phyloP scores from a whole-genome alignment of 2,888 invertebrate genomes.

The Teleiodes luculella region DNA sequence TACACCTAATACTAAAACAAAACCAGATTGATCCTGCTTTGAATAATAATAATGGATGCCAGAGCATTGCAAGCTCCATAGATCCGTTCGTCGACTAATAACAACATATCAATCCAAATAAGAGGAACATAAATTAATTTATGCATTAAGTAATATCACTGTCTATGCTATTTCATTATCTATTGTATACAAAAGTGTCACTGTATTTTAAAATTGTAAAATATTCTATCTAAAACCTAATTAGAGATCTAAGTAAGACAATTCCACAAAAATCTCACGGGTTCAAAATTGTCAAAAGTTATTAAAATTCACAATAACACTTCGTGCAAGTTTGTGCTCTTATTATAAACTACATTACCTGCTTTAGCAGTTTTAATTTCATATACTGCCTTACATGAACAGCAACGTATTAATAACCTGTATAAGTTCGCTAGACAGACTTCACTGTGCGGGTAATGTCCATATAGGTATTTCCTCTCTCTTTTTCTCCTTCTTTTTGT shows the following conservation, averaged over 20 bases:
- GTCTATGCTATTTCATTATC: no score
- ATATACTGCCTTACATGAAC: not conserved
- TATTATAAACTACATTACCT: not conserved
- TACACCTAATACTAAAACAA: no score
- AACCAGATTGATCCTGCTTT: no score
- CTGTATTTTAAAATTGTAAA: no score
- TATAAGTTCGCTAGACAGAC: constrained; percentile 5
- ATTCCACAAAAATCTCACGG: not conserved
- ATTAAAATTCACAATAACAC: constrained; percentile 1
- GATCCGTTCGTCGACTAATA: no score
- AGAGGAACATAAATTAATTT: no score
- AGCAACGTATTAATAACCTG: constrained; percentile 9
- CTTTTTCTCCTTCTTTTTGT: constrained; percentile 64
- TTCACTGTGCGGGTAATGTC: constrained; percentile 64
- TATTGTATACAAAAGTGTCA: no score
- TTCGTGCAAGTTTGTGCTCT: constrained; percentile 6
- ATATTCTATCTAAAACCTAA: not conserved
- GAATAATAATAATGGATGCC: no score
- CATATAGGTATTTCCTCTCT: constrained; percentile 61
- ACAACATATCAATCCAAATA: no score
- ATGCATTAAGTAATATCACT: no score
- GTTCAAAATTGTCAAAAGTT: constrained; percentile 5
- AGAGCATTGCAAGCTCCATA: no score
- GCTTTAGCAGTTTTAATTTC: not conserved
- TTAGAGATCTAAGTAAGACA: not conserved